Evolutionary conservation across 2,797 vertebrate species (phyloP).

Genomic region (Chanos chanos): DNA sequence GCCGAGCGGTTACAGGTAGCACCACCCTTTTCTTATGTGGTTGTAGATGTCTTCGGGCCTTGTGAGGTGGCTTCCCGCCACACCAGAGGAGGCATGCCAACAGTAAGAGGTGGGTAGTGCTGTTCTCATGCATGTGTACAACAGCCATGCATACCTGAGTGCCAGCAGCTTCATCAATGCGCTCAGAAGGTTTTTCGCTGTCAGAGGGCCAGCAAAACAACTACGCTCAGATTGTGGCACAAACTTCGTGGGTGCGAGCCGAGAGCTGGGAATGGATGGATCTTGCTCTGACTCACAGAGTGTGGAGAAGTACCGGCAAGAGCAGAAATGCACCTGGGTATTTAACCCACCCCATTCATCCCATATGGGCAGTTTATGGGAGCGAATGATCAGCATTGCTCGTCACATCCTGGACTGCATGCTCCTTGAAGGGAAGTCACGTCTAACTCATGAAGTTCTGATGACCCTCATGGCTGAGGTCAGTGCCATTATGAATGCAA

Average conservation of each 20-base stretch:
- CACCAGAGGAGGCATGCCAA: too few species aligned
- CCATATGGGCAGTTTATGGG: slow-evolving; percentile 17
- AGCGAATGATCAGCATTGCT: neutral
- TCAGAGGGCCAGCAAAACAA: slow-evolving; percentile 13
- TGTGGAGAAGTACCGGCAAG: neutral
- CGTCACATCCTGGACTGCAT: slow-evolving; percentile 7
- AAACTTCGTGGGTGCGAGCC: slow-evolving; percentile 10
- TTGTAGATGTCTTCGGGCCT: too few species aligned
- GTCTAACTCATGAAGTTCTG: slow-evolving; percentile 14
- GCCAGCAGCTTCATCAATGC: slow-evolving; percentile 21
- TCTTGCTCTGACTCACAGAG: neutral
- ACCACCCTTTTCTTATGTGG: too few species aligned
- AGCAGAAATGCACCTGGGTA: neutral
- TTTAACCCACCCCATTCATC: slow-evolving; percentile 12
- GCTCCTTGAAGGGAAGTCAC: too few species aligned
- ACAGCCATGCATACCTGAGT: slow-evolving; percentile 14
- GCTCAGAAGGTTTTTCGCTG: neutral
- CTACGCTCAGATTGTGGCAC: slow-evolving; percentile 2
- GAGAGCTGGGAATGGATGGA: neutral
- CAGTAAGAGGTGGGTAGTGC: neutral
- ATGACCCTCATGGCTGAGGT: slow-evolving; percentile 14
- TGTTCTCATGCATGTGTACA: slow-evolving; percentile 15
- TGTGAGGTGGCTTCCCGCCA: too few species aligned
- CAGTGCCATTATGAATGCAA: neutral
- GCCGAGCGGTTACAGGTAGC: too few species aligned